These are phyloP conservation scores for Spea hammondii DNA, from an alignment of 2,797 vertebrate genomes.

Conservation along the genomic window DNA sequence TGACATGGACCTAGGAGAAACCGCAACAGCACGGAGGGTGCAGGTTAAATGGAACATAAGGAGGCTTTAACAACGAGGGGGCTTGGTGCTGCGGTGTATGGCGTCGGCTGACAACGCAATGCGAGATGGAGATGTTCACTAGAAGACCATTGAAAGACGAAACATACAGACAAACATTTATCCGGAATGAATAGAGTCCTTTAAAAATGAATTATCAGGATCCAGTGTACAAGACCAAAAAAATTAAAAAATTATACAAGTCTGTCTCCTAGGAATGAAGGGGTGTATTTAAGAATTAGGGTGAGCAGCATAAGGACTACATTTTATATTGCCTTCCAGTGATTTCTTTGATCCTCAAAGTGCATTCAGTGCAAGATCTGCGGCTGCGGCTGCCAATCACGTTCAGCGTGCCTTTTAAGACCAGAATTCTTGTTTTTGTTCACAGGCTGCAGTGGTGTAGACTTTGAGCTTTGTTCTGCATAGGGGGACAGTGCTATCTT, in stretches of 20 bases:
- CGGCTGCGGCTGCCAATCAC: slow-evolving; percentile 59
- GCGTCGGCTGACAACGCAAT: neutral
- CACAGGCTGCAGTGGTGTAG: slow-evolving; percentile 79
- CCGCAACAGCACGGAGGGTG: neutral
- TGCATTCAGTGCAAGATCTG: slow-evolving; percentile 80
- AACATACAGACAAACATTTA: neutral
- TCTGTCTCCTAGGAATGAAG: neutral
- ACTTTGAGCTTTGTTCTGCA: slow-evolving; percentile 80
- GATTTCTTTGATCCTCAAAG: slow-evolving; percentile 72
- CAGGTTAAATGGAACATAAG: neutral
- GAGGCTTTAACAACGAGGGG: neutral
- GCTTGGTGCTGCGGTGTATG: neutral
- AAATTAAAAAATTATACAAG: neutral
- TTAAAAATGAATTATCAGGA: neutral
- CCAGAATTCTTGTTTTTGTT: slow-evolving; percentile 86
- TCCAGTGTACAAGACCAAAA: slow-evolving; percentile 2
- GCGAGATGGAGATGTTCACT: neutral
- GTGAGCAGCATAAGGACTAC: slow-evolving; percentile 48
- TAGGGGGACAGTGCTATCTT: slow-evolving; percentile 87
- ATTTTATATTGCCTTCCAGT: slow-evolving; percentile 51
- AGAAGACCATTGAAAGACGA: neutral
- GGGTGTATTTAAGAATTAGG: slow-evolving; percentile 30
- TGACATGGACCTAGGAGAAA: neutral
- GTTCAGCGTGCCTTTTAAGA: slow-evolving; percentile 70
- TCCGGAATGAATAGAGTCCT: neutral